Percentiles rank a stretch among this genome's conserved stretches.
These are phyloP conservation scores for Dolichotis patagonum DNA, from an alignment of 2,113 vertebrate species.

Conservation along the genomic window DNA sequence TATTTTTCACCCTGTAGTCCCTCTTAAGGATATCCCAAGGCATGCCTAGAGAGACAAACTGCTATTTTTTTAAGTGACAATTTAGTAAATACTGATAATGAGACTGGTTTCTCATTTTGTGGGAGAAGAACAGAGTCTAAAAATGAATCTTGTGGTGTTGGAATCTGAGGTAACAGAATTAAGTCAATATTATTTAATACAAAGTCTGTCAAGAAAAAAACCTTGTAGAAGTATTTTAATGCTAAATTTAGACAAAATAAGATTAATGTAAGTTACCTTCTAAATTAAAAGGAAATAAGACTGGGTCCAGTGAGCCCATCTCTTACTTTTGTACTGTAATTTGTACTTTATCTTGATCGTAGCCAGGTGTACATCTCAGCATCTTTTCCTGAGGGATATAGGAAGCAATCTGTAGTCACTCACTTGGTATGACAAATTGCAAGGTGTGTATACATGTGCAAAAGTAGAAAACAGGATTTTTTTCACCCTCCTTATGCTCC, in stretches of 20 bases:
- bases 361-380: neutral
- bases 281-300: neutral
- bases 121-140: neutral
- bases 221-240: neutral
- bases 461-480: neutral
- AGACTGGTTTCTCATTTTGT: constrained; percentile 9
- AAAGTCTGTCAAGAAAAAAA: neutral
- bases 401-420: neutral
- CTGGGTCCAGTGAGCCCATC: neutral
- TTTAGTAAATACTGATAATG: neutral
- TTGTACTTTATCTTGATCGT: neutral
- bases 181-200: neutral
- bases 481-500: neutral
- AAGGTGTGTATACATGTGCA: neutral
- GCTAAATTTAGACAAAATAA: neutral
- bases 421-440: neutral
- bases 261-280: neutral
- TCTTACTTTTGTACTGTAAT: neutral
- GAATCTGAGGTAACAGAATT: neutral
- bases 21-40: neutral
- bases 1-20: constrained; percentile 28
- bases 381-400: too few species aligned
- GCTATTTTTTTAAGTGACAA: neutral
- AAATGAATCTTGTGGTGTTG: neutral
- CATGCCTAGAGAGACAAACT: neutral